Base-by-base conservation (phyloP, 1,140 invertebrate genomes). In the Pinna nobilis region DNA sequence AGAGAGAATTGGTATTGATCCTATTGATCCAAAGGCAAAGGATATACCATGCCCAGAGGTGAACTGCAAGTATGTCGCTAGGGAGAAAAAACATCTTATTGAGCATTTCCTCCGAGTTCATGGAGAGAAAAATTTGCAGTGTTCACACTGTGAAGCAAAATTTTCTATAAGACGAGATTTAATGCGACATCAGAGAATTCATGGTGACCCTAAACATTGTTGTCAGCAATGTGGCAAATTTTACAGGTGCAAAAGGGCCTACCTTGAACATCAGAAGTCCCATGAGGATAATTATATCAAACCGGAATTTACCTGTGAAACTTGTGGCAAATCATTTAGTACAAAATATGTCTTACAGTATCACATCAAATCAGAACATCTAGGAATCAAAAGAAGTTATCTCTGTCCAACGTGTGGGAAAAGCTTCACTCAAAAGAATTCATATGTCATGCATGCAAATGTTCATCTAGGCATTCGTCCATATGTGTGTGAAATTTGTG, bases 391-490 rank as follows among this genome's bases (percentile, higher is more conserved):
- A 57, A 79, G 78, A 66, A 78, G 73, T 4, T 85, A 78, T 63
- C 51, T 87, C 11, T 87, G 86, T 73, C 80, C 81, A 47, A 82
- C 82, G 11, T 87, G 86, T 84, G 86, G 86, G 7, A 84, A 84
- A 75, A 81, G 79, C 59, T 87, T 86, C 59, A 83, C 84, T 32
- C 84, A 86, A 57, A 86, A 85, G 60, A 80, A 83, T 20, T 81
- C 84, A 0, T 85, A 84, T 51, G 30, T 81, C 5, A 79, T 81
- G 57, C 86, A 87, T 82, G 80, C 79, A 25, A 87, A 87, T 80
- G 80, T 86, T 51, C 86, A 87, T 72, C 66, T 84, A 33, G 83
- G 84, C 15, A 78, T 85, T 11, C 74, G 74, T 30, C 84, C 85
- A 20, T 85, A 78, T 76, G 69, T 74, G 28, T 87, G 86, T 82